These are phyloP conservation scores for Glaucopsyche alexis DNA, from an alignment of 2,888 invertebrate genomes.

Conservation along the genomic window DNA sequence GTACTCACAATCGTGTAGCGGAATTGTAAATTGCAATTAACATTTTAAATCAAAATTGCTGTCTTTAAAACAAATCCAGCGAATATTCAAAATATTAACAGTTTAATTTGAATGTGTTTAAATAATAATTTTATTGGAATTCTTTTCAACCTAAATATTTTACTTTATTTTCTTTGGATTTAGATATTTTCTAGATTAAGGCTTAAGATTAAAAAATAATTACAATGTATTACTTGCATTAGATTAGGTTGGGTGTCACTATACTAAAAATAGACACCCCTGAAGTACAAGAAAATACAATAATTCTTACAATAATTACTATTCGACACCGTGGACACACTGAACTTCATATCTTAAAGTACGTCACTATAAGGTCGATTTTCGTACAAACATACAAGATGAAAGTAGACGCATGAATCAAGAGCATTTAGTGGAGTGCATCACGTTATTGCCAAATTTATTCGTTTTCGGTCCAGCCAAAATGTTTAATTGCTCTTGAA, in stretches of 20 bases:
- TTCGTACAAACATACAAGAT: background rate
- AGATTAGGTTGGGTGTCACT: background rate
- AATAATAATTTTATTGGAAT: no score
- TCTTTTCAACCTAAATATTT: no score
- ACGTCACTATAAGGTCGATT: background rate
- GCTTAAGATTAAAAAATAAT: no score
- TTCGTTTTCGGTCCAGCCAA: background rate
- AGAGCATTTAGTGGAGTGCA: constrained; percentile 1
- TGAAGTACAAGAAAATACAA: background rate
- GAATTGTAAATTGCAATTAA: background rate
- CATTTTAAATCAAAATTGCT: background rate
- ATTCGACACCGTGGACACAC: background rate
- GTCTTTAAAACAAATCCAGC: background rate
- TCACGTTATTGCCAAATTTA: background rate
- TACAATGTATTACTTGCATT: background rate
- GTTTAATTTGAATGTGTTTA: no score
- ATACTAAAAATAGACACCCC: background rate
- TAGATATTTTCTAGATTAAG: no score
- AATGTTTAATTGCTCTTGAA: background rate
- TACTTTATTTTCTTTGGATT: no score
- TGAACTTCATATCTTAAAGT: background rate
- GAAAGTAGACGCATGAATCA: background rate
- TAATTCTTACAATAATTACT: background rate
- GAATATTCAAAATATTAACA: no score
- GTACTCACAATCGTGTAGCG: background rate